A percentile compares a stretch with the other conserved stretches of the same genome.
Evolutionary conservation across 1,140 invertebrate species (phyloP).

Genomic region (Lucilia sericata): DNA sequence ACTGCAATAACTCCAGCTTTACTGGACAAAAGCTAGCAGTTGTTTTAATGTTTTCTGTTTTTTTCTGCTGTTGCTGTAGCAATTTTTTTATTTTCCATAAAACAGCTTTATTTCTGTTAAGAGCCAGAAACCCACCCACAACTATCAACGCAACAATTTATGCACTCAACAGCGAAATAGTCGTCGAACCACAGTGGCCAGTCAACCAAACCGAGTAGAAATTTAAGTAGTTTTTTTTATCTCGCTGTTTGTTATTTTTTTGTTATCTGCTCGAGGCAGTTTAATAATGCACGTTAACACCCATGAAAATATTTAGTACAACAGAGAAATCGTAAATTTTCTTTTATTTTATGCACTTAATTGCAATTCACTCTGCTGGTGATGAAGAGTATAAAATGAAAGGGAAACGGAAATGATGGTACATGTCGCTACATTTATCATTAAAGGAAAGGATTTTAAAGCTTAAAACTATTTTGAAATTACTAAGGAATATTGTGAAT

Average conservation of each 20-base stretch:
- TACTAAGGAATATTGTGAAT: no score
- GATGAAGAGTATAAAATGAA: no score
- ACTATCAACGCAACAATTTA: conserved; percentile 19
- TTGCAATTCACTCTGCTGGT: not conserved
- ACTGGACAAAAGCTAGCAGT: not conserved
- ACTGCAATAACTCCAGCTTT: not conserved
- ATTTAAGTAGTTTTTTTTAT: not conserved
- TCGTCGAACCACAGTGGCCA: not conserved
- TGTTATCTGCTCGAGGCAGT: conserved; percentile 22
- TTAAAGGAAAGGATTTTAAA: no score
- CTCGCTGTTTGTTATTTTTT: not conserved
- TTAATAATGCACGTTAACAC: conserved; percentile 17
- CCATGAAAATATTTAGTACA: conserved; percentile 5
- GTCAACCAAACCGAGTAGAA: conserved; percentile 1
- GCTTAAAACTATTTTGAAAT: no score
- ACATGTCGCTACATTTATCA: no score
- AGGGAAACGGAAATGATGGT: no score
- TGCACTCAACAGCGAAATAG: conserved; percentile 6
- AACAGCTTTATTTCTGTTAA: conserved; percentile 15
- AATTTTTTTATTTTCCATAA: no score
- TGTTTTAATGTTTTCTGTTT: not conserved
- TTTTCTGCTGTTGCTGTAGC: no score
- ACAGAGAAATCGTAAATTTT: not conserved
- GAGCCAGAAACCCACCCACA: not conserved
- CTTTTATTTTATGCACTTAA: conserved; percentile 17